A percentile compares a stretch with the other conserved stretches of the same genome.
Evolutionary conservation across 2,113 vertebrate species (phyloP).

Genomic region (Chloropsis hardwickii): DNA sequence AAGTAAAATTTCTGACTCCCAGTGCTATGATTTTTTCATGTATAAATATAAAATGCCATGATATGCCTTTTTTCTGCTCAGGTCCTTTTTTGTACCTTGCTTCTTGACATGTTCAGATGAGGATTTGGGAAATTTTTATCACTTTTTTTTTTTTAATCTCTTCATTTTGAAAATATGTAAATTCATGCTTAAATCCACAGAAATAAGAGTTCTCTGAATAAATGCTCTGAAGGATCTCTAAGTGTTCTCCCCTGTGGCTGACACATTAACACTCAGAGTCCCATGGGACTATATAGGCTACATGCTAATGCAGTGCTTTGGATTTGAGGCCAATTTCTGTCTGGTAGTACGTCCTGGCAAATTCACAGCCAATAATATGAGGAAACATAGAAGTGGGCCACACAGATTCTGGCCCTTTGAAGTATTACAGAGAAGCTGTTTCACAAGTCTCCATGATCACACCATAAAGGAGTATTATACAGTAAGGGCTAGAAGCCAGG

Average conservation of each 20-base stretch:
- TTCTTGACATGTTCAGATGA: neutral
- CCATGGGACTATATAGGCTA: neutral
- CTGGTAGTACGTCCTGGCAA: neutral
- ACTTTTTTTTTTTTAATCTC: neutral
- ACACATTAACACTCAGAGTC: neutral
- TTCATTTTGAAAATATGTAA: neutral
- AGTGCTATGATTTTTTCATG: neutral
- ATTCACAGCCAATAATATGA: neutral
- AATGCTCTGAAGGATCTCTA: neutral
- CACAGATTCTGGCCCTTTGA: neutral
- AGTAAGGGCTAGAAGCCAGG: neutral
- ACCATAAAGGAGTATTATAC: neutral
- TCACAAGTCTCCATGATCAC: neutral
- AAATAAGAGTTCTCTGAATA: neutral
- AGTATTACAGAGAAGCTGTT: neutral
- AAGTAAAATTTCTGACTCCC: slow-evolving; percentile 17
- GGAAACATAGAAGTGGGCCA: neutral
- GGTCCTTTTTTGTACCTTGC: neutral
- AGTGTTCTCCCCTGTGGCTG: neutral
- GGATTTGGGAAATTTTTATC: neutral
- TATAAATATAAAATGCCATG: neutral
- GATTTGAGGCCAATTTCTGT: neutral
- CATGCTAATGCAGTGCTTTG: neutral
- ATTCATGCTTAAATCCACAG: neutral
- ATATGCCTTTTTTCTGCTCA: neutral